Evolutionary conservation across 2,888 invertebrate genomes (phyloP), one percentile per base, ranked within the genome.

Genomic region (Dyspetes luteomarginatus): DNA sequence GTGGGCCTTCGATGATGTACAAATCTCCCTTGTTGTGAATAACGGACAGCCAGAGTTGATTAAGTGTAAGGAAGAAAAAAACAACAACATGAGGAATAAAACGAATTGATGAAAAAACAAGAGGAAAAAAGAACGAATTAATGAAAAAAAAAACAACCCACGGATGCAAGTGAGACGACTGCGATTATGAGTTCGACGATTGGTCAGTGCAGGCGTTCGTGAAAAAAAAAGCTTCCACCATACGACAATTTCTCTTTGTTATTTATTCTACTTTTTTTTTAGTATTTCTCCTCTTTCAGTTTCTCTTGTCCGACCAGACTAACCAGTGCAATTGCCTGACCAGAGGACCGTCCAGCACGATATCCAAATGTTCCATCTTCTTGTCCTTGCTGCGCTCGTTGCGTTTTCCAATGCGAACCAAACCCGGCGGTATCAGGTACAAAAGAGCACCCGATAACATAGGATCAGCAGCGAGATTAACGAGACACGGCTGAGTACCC

Each of bases 381-480:
- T 45, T 48, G 58, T 28, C 78, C 81, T 7, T 81, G 9, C 48
- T 72, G 24, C 41, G 62, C 19, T 71, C 69, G 78, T 58, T 76
- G 30, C 62, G 75, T 19, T 88, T 89, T 1, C 94, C 94, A 7
- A 94, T 90, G 12, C 90, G 90, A 0, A 93, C 93, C 65, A 88
- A 86, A 52, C 94, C 94, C 50, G 92, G 90, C 60, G 93, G 93
- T 76, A 94, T 89, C 3, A 93, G 88, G 86, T 94, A 94, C 82
- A 93, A 89, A 77, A 94, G 90, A 55, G 93, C 93, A 83, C 95
- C 95, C 0, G 94, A 94, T 69, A 95, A 89, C 89, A 94, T 94
- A 2, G 95, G 95, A 91, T 95, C 95, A 17, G 94, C 94, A 36
- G 94, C 93, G 52, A 95, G 92, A 92, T 95, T 95, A 19, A 95